Conservation (phyloP, 2,888 invertebrate genomes). For the Troides aeacus region DNA sequence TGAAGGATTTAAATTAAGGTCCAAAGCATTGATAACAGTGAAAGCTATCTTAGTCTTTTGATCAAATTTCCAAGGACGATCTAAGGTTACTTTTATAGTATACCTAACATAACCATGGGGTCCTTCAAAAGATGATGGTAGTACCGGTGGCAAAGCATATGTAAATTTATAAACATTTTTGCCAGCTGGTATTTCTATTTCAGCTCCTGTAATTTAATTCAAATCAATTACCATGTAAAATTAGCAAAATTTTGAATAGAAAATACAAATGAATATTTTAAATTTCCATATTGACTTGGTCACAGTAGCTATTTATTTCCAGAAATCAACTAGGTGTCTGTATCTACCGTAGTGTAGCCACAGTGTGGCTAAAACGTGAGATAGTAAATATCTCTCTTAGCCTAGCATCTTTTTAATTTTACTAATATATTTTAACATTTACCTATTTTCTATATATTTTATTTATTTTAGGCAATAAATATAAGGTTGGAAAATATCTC, state of each 20-base stretch:
- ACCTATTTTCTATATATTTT: too few species aligned
- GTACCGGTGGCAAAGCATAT: constrained; percentile 82
- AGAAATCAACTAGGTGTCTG: too few species aligned
- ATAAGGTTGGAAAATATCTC: too few species aligned
- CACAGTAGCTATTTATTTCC: too few species aligned
- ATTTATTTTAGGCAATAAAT: too few species aligned
- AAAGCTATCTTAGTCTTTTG: constrained; percentile 90
- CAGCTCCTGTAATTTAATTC: constrained; percentile 72
- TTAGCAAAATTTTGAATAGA: not conserved
- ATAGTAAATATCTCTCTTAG: too few species aligned
- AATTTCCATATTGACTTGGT: too few species aligned
- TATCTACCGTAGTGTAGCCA: too few species aligned
- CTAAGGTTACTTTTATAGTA: constrained; percentile 87
- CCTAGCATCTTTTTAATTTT: too few species aligned
- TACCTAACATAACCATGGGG: constrained; percentile 88
- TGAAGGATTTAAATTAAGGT: constrained; percentile 87
- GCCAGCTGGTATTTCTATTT: constrained; percentile 86
- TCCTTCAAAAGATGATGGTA: constrained; percentile 91
- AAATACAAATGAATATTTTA: too few species aligned
- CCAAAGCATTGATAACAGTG: constrained; percentile 89
- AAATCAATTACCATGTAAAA: not conserved
- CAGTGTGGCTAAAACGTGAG: too few species aligned
- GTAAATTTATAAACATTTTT: constrained; percentile 88
- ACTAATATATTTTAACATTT: too few species aligned
- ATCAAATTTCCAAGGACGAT: constrained; percentile 91